Base-by-base conservation (phyloP, 2,888 invertebrate genomes). In the Loripinus fragilis region DNA sequence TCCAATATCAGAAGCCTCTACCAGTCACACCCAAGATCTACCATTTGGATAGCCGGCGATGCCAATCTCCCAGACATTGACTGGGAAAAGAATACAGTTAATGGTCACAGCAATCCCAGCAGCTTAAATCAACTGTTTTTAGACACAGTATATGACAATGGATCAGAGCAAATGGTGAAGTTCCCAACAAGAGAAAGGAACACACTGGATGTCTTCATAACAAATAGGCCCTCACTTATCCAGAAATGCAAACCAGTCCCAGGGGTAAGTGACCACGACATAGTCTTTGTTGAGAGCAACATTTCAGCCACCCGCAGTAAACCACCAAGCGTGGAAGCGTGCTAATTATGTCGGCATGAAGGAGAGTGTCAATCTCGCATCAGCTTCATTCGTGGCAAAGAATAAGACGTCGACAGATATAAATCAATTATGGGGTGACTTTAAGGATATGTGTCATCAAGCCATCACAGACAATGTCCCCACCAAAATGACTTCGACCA, bases 171-270 rank as follows among this genome's bases (percentile, higher is more conserved):
- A n/a, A 20, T 48, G 48, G 12, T 48, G 3, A 20, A 48, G 7
- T 48, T 74, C 55, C 74, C 74, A 20, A 75, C 75, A 17, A 65
- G 74, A 25, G 25, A 1, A 45, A 15, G 25, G 23, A 55, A 55
- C 25, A 55, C 28, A 12, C 55, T 55, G 3, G 55, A 25, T 28
- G 25, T 55, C 55, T 55, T 55, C 25, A 25, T 8, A 7, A 23
- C 55, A 8, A 55, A 25, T 15, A 48, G 48, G 20, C 48, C 48
- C 3, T 15, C 48, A 8, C 41, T 74, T 15, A 48, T 48, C 7
- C 7, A 55, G 3, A n/a, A 28, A 55, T 55, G 55, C 28, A 1
- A 8, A 5, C 23, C 17, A 8, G 2, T 55, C 2, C 55, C 75
- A 5, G 55, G 55, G 7, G 7, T 74, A 3, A 64, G 65, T 23